Conservation (phyloP, 2,113 vertebrate genomes). For the Chiloscyllium plagiosum region DNA sequence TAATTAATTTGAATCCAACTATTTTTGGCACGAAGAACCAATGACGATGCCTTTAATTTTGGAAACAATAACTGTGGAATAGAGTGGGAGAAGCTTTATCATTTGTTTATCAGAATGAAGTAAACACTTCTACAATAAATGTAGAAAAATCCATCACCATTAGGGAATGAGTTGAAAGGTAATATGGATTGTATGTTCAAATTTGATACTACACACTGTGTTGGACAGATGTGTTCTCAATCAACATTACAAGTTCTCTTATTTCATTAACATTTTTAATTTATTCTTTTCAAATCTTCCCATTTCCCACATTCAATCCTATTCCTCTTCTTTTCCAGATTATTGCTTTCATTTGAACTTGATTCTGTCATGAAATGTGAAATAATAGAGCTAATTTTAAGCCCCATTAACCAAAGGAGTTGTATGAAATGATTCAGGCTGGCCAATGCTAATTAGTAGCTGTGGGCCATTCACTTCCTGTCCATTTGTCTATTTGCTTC, state of each 20-base stretch:
- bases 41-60: background rate
- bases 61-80: background rate
- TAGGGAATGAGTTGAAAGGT: background rate
- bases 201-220: background rate
- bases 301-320: background rate
- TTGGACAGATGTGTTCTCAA: background rate
- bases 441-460: background rate
- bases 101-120: background rate
- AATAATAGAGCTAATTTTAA: background rate
- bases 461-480: background rate
- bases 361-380: background rate
- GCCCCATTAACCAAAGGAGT: too few species aligned
- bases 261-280: background rate
- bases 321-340: background rate
- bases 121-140: background rate
- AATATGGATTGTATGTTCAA: background rate
- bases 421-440: background rate
- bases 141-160: background rate
- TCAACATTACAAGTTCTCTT: background rate
- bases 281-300: background rate
- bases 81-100: background rate
- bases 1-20: background rate
- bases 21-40: background rate
- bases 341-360: background rate
- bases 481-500: background rate